phyloP scores from a whole-genome alignment of 2,113 vertebrate genomes.

The Condylura cristata region DNA sequence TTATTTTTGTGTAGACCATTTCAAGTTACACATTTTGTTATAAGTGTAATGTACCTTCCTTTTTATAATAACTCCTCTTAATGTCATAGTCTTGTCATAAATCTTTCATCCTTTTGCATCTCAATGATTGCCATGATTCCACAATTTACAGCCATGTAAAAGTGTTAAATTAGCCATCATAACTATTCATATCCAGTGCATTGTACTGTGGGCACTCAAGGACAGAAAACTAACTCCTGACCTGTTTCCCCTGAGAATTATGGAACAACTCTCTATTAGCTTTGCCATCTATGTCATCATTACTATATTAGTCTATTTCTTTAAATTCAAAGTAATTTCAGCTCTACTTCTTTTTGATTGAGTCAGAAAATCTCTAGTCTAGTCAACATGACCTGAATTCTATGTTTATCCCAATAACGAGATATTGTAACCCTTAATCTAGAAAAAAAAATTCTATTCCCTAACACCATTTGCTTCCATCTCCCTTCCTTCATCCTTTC shows the following conservation, averaged over 20 bases:
- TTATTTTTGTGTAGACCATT: slow-evolving; percentile 17
- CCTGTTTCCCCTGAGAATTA: neutral
- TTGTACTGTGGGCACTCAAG: neutral
- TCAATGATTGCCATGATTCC: neutral
- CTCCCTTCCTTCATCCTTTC: slow-evolving; percentile 64
- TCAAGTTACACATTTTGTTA: neutral
- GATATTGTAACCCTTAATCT: slow-evolving; percentile 19
- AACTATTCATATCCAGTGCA: neutral
- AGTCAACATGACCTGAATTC: neutral
- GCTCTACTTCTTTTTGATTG: neutral
- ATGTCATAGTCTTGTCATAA: neutral
- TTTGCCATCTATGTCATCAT: neutral
- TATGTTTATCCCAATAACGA: neutral
- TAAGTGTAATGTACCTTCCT: neutral
- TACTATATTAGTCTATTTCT: neutral
- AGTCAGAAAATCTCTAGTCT: neutral
- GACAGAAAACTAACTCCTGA: neutral
- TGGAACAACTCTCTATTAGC: neutral
- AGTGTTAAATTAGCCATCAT: neutral
- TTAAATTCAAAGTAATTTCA: slow-evolving; percentile 39
- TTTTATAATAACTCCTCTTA: neutral
- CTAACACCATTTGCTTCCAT: slow-evolving; percentile 53
- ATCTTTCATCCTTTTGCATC: neutral
- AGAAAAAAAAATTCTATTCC: slow-evolving; percentile 51
- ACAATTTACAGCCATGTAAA: neutral